These are phyloP conservation scores for Tuberolachnus salignus DNA, from an alignment of 2,888 invertebrate genomes.

Conservation along the genomic window DNA sequence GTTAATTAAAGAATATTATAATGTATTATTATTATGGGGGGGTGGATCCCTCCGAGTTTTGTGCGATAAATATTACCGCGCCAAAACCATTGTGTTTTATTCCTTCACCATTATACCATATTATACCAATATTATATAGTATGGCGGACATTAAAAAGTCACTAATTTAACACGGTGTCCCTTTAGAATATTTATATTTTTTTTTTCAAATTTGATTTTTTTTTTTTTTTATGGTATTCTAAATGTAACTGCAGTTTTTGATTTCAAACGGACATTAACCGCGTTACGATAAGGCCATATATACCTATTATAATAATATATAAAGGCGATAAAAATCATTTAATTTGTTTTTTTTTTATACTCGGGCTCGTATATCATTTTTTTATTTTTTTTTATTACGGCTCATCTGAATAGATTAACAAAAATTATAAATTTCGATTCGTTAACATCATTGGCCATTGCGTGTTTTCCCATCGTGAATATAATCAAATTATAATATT, in stretches of 20 bases:
- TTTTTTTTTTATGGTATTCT: neutral
- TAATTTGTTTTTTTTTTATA: slow-evolving; percentile 43
- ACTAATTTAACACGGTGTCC: slow-evolving; percentile 37
- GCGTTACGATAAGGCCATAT: slow-evolving; percentile 14
- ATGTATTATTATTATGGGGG: neutral
- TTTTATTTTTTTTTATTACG: no score
- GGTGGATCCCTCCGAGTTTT: slow-evolving; percentile 36
- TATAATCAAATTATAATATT: slow-evolving; percentile 28
- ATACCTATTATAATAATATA: neutral
- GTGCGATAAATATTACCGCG: slow-evolving; percentile 11
- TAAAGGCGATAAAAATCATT: slow-evolving; percentile 43
- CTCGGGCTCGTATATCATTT: slow-evolving; percentile 33
- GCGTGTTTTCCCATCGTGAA: slow-evolving; percentile 20
- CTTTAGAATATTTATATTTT: no score
- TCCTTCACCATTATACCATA: slow-evolving; percentile 38
- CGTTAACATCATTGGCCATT: slow-evolving; percentile 46
- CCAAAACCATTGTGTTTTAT: slow-evolving; percentile 29
- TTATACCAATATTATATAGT: no score
- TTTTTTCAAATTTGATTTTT: slow-evolving; percentile 39
- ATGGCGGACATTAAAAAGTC: slow-evolving; percentile 30
- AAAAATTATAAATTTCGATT: slow-evolving; percentile 47
- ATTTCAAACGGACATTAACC: slow-evolving; percentile 27
- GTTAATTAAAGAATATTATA: slow-evolving; percentile 51
- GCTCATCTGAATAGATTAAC: slow-evolving; percentile 51
- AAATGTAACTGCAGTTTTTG: slow-evolving; percentile 33